Evolutionary conservation across 23 tunicate species (phyloP).

Genomic region (Aplidium turbinatum): DNA sequence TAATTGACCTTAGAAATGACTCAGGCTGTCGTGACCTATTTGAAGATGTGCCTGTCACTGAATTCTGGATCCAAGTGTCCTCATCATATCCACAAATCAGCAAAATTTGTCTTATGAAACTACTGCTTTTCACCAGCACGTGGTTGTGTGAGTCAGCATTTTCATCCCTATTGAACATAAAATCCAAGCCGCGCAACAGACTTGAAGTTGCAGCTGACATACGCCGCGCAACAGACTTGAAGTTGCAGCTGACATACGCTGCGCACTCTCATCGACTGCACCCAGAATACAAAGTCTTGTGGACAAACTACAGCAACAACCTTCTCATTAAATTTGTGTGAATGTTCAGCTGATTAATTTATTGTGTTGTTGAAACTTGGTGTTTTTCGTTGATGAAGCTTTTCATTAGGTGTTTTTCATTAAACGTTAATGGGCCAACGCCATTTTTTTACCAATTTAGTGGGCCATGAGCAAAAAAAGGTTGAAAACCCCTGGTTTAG

Average conservation of each 20-base stretch:
- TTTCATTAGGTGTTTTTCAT: no score
- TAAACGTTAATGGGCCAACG: no score
- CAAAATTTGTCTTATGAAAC: slow-evolving; percentile 40
- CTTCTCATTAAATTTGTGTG: no score
- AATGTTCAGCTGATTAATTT: no score
- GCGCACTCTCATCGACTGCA: slow-evolving; percentile 42
- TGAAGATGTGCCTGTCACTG: slow-evolving; percentile 63
- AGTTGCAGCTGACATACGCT: slow-evolving; percentile 51
- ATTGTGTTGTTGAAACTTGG: no score
- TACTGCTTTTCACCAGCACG: slow-evolving; percentile 57
- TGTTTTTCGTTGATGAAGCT: no score
- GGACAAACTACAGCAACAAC: no score
- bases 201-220: no score
- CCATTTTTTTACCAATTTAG: no score
- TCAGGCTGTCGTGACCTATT: slow-evolving; percentile 65
- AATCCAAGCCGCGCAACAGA: slow-evolving; percentile 41
- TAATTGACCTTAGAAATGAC: slow-evolving; percentile 55
- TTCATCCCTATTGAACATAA: slow-evolving; percentile 39
- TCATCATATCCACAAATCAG: slow-evolving; percentile 49
- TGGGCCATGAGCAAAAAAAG: no score
- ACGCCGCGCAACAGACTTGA: no score
- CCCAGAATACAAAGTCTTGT: slow-evolving; percentile 52
- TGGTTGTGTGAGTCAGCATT: slow-evolving; percentile 38
- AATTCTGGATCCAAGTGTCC: slow-evolving; percentile 48
- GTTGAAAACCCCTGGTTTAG: no score